A percentile compares a stretch with the other conserved stretches of the same genome.
phyloP scores from a whole-genome alignment of 1,140 invertebrate species.

The Papilio polyxenes region DNA sequence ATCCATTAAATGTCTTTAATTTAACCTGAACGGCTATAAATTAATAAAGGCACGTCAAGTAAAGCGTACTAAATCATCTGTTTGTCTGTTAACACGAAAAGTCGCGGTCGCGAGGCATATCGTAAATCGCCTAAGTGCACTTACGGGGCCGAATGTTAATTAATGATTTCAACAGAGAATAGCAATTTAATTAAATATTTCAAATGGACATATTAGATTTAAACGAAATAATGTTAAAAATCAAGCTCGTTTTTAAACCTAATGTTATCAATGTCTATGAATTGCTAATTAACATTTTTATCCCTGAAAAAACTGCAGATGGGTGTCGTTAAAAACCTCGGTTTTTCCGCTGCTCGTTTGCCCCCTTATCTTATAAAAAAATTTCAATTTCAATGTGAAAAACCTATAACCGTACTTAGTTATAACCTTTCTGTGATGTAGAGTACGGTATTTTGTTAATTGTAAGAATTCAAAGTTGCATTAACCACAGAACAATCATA shows the following conservation, averaged over 20 bases:
- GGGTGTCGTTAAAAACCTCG: too few species aligned
- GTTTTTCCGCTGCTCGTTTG: too few species aligned
- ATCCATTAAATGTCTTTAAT: constrained; percentile 18
- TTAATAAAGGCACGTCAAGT: constrained; percentile 19
- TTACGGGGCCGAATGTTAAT: constrained; percentile 35
- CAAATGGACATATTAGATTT: not conserved
- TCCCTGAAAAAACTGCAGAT: too few species aligned
- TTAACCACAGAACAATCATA: not conserved
- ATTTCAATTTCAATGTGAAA: too few species aligned
- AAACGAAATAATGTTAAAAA: not conserved
- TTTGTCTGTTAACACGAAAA: constrained; percentile 19
- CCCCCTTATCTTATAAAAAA: too few species aligned
- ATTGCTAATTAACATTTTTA: too few species aligned
- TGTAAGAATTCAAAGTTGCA: not conserved
- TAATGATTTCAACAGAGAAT: constrained; percentile 42
- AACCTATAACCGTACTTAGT: too few species aligned
- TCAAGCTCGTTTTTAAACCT: too few species aligned
- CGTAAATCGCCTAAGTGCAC: constrained; percentile 33
- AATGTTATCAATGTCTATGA: too few species aligned
- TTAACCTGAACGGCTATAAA: constrained; percentile 28
- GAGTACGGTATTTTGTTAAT: not conserved
- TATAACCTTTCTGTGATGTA: too few species aligned
- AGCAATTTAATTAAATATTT: constrained; percentile 33
- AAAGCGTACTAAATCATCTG: constrained; percentile 16
- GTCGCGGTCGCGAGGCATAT: not conserved